phyloP scores from a whole-genome alignment of 37 sponge, comb jelly and placozoan genomes.

The Theonella swinhoei region DNA sequence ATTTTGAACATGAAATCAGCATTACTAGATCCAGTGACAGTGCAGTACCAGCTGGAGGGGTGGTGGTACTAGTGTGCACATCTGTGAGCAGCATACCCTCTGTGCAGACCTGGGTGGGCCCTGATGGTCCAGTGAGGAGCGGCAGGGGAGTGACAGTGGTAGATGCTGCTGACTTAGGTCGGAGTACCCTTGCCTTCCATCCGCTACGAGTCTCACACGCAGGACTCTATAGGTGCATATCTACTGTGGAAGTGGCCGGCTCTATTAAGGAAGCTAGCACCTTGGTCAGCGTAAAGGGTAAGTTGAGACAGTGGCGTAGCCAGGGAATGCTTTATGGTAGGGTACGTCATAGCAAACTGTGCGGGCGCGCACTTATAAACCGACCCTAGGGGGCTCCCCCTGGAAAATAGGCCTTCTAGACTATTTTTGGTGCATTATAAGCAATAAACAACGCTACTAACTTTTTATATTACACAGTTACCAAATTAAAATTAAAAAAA shows the following conservation, averaged over 20 bases:
- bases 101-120: not conserved
- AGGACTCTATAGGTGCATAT: not conserved
- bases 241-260: not conserved
- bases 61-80: not conserved
- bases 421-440: no score
- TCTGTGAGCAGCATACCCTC: not conserved
- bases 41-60: not conserved
- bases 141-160: not conserved
- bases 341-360: no score
- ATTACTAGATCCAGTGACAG: not conserved
- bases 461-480: no score
- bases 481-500: no score
- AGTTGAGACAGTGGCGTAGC: no score
- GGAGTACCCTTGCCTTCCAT: not conserved
- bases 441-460: no score
- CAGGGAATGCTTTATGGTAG: no score
- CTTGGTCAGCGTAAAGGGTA: not conserved
- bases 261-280: not conserved
- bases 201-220: not conserved
- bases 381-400: no score
- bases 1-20: not conserved
- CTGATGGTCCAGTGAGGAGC: not conserved
- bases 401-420: no score
- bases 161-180: not conserved
- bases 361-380: no score